Conservation (phyloP, 2,888 invertebrate genomes). For the Therioaphis trifolii region DNA sequence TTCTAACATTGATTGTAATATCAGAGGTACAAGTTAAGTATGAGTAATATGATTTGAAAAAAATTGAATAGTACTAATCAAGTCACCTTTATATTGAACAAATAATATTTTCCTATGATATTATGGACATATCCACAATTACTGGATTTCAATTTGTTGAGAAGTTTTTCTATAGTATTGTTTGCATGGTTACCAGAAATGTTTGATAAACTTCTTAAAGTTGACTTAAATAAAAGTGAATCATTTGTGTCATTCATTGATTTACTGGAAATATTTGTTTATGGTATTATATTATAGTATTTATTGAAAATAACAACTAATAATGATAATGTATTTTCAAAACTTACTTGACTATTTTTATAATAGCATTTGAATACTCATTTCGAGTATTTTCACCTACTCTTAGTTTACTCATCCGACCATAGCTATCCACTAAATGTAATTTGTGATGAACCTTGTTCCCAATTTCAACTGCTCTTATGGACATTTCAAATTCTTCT, state of each 20-base stretch:
- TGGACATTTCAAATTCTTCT: slow-evolving; percentile 36
- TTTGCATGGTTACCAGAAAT: neutral
- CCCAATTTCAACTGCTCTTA: slow-evolving; percentile 41
- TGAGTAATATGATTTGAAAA: too few relatives aligned
- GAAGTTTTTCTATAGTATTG: slow-evolving; percentile 4
- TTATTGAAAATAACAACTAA: neutral
- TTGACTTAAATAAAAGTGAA: slow-evolving; percentile 34
- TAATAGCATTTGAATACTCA: neutral
- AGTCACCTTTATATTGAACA: slow-evolving; percentile 38
- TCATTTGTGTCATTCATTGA: slow-evolving; percentile 26
- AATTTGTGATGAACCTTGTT: slow-evolving; percentile 43
- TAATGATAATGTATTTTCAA: neutral
- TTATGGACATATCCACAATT: slow-evolving; percentile 50
- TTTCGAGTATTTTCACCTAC: neutral
- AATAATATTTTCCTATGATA: slow-evolving; percentile 50
- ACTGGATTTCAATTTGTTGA: slow-evolving; percentile 14
- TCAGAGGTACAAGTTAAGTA: too few relatives aligned
- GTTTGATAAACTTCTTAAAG: slow-evolving; percentile 44
- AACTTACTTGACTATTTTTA: slow-evolving; percentile 31
- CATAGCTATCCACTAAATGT: slow-evolving; percentile 28
- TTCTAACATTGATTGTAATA: too few relatives aligned
- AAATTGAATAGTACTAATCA: neutral
- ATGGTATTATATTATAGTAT: neutral
- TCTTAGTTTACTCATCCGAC: slow-evolving; percentile 15
- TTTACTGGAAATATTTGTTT: slow-evolving; percentile 20